Conservation (phyloP, 2,797 vertebrate species). For the Fringilla coelebs region DNA sequence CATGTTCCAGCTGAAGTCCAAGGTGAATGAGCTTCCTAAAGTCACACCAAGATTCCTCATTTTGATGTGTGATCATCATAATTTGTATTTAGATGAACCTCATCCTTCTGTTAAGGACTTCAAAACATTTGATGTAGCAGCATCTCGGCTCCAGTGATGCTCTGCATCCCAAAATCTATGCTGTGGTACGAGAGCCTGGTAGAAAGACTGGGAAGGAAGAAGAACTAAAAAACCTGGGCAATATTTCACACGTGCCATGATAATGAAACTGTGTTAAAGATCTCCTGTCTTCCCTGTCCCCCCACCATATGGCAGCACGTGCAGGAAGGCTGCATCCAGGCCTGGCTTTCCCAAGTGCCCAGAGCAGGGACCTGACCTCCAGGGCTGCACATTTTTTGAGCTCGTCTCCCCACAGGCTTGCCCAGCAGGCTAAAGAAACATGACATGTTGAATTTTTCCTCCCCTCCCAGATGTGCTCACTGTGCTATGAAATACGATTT, state of each 20-base stretch:
- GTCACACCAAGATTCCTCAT: neutral
- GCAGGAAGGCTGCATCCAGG: neutral
- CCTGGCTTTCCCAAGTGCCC: neutral
- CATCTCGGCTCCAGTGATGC: neutral
- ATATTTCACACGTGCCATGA: neutral
- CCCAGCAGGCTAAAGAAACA: neutral
- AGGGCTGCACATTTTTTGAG: neutral
- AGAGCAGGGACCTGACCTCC: neutral
- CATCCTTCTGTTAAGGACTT: neutral
- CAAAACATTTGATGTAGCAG: neutral
- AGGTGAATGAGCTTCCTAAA: neutral
- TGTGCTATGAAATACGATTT: constrained; percentile 2
- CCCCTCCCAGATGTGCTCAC: neutral
- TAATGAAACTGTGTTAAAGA: neutral
- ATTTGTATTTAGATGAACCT: neutral
- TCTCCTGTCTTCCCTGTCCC: neutral
- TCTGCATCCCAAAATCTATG: neutral
- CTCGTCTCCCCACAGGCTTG: neutral
- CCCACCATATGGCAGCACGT: neutral
- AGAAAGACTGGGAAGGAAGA: neutral
- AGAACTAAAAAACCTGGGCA: neutral
- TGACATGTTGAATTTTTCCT: neutral
- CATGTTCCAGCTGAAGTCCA: neutral
- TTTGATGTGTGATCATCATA: neutral
- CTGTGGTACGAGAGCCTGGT: accelerated